Conservation (phyloP, 2,113 vertebrate species). For the Myiopsitta monachus region DNA sequence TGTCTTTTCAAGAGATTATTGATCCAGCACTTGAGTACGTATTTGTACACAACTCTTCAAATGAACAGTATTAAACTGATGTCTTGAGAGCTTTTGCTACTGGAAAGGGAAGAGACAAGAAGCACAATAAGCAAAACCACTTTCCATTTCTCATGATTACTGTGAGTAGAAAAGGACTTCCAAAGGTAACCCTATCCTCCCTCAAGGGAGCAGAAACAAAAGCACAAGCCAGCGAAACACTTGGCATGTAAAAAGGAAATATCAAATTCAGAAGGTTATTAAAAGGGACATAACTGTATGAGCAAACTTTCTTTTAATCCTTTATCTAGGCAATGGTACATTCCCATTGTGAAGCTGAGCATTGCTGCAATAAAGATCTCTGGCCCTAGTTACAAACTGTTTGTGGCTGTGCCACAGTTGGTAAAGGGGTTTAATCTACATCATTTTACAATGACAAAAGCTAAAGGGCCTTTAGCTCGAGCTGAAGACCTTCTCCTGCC, state of each 20-base stretch:
- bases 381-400: background rate
- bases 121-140: constrained; percentile 3
- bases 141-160: constrained; percentile 31
- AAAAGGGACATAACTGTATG: background rate
- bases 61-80: background rate
- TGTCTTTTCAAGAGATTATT: background rate
- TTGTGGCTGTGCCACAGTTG: background rate
- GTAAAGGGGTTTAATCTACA: background rate
- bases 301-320: background rate
- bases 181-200: constrained; percentile 29
- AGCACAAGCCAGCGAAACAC: constrained; percentile 1
- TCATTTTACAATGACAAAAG: background rate
- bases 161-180: background rate
- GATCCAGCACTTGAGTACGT: background rate
- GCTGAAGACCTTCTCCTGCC: background rate
- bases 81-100: background rate
- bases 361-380: background rate
- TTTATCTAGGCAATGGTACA: background rate
- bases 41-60: background rate
- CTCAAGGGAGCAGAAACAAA: constrained; percentile 31
- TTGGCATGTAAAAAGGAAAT: background rate
- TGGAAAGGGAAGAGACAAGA: background rate
- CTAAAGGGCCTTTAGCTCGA: background rate
- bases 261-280: background rate
- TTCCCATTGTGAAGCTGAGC: background rate